These are phyloP conservation scores for Xestoiulus laeticollis DNA, from an alignment of 2,888 invertebrate species.

Conservation along the genomic window DNA sequence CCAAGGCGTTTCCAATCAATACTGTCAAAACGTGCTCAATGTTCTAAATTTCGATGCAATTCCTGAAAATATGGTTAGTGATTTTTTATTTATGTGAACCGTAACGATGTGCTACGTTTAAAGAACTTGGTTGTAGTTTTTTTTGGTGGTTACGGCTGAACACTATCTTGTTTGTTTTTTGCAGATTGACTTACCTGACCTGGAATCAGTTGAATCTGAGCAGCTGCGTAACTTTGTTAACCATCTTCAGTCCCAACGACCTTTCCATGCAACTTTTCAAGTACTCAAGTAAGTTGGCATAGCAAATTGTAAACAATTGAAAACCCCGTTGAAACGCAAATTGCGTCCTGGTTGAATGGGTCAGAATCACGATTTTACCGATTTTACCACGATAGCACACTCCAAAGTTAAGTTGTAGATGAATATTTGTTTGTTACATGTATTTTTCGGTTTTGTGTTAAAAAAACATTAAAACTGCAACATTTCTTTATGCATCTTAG, in stretches of 20 bases:
- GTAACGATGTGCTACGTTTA: too few relatives aligned
- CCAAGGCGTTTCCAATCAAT: conserved; percentile 76
- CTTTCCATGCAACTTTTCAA: conserved; percentile 79
- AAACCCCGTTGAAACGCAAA: background rate
- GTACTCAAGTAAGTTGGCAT: conserved; percentile 81
- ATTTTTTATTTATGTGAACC: background rate
- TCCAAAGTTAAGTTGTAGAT: too few relatives aligned
- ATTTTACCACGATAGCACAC: too few relatives aligned
- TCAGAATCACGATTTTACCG: too few relatives aligned
- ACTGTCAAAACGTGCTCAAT: conserved; percentile 81
- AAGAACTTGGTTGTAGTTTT: too few relatives aligned
- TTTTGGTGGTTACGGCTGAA: background rate
- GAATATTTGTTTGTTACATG: too few relatives aligned
- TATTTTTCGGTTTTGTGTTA: too few relatives aligned
- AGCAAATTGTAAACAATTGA: too few relatives aligned
- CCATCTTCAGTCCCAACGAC: conserved; percentile 84
- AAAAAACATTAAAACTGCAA: too few relatives aligned
- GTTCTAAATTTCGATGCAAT: conserved; percentile 77
- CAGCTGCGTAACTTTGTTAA: conserved; percentile 81
- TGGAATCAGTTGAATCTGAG: conserved; percentile 78
- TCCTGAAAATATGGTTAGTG: conserved; percentile 71
- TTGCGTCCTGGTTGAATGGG: too few relatives aligned
- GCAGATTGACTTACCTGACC: conserved; percentile 78
- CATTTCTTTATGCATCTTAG: too few relatives aligned
- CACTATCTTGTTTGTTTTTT: background rate